Evolutionary conservation across 2,113 vertebrate genomes (phyloP).

Genomic region (Neodontobutis hainanensis): DNA sequence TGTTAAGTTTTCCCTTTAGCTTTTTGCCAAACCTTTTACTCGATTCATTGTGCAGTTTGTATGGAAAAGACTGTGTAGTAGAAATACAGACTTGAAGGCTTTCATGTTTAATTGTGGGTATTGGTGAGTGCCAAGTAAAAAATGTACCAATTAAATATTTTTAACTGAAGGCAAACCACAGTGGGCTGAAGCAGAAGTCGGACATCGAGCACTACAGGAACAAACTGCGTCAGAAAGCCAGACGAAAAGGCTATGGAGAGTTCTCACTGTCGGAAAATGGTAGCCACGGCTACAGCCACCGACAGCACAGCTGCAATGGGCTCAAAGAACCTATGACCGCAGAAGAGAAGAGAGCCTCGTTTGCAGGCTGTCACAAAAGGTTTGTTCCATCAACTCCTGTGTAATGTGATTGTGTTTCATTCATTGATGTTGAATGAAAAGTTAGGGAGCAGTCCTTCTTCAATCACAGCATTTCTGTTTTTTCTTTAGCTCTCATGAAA

Average conservation of each 20-base stretch:
- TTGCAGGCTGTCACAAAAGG: conserved; percentile 76
- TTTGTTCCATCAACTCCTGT: conserved; percentile 11
- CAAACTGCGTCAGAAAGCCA: conserved; percentile 94
- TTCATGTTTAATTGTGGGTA: neutral
- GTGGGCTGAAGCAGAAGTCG: conserved; percentile 92
- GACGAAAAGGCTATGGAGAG: conserved; percentile 94
- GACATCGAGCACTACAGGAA: conserved; percentile 99
- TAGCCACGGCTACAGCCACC: conserved; percentile 73
- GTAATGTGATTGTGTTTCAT: neutral
- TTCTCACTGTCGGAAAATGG: conserved; percentile 82
- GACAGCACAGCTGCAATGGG: conserved; percentile 53
- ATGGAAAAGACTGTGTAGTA: neutral
- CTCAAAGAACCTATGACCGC: conserved; percentile 85
- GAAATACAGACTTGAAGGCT: neutral
- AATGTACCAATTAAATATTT: neutral
- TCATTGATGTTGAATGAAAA: neutral
- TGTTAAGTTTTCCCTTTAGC: conserved; percentile 19
- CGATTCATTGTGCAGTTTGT: too few relatives aligned
- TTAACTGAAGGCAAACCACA: conserved; percentile 85
- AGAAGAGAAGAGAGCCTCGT: conserved; percentile 85
- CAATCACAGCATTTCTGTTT: neutral
- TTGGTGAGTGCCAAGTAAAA: neutral
- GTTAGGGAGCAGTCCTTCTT: too few relatives aligned
- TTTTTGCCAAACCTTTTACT: conserved; percentile 1
- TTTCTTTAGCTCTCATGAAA: neutral